A percentile compares a stretch with the other conserved stretches of the same genome.
Conservation (phyloP, 2,113 vertebrate species). For the Carettochelys insculpta region DNA sequence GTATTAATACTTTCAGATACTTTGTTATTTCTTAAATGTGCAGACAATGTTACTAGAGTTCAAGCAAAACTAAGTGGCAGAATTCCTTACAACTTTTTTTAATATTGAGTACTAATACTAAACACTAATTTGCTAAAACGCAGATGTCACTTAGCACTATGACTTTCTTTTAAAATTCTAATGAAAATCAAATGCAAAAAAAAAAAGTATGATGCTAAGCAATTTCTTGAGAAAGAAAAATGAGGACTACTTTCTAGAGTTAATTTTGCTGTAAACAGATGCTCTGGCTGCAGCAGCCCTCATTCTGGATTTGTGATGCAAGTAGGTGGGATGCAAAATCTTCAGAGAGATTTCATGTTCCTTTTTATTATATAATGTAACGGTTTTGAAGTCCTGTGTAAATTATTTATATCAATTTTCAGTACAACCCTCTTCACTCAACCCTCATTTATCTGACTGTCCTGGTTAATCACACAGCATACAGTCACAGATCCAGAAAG, state of each 20-base stretch:
- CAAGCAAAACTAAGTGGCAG: background rate
- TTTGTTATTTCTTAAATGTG: background rate
- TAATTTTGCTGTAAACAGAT: background rate
- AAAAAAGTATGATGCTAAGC: background rate
- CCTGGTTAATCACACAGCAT: too few species aligned
- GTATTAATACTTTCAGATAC: background rate
- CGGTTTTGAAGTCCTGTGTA: background rate
- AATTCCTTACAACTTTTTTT: background rate
- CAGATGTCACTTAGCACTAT: background rate
- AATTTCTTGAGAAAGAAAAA: background rate
- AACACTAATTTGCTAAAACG: background rate
- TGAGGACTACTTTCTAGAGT: background rate
- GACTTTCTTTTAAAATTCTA: background rate
- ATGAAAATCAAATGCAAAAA: rapidly evolving
- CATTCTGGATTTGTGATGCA: background rate
- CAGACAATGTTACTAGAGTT: background rate
- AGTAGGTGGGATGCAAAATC: background rate
- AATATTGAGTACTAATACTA: too few species aligned
- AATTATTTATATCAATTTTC: background rate
- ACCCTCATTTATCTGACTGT: too few species aligned
- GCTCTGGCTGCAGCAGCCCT: background rate
- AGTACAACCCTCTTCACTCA: too few species aligned
- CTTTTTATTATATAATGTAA: background rate
- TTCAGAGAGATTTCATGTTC: background rate
- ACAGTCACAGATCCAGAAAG: too few species aligned